These are phyloP conservation scores for Rhyacophila evoluta DNA, from an alignment of 2,888 invertebrate species.

Conservation along the genomic window DNA sequence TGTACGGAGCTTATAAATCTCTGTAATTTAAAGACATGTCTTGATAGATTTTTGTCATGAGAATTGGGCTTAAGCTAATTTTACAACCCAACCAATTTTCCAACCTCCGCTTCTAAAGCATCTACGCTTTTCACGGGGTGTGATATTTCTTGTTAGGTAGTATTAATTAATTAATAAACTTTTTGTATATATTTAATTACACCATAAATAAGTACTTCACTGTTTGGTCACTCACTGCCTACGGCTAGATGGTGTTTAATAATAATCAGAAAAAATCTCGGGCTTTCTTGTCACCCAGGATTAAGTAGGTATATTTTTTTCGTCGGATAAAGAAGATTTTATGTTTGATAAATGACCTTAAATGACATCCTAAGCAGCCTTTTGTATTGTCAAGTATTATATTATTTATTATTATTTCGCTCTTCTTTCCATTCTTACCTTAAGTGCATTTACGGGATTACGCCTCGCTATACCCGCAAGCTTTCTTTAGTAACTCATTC, in stretches of 20 bases:
- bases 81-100: no score
- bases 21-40: no score
- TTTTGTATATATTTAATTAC: no score
- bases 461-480: background rate
- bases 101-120: no score
- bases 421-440: slow-evolving; percentile 1
- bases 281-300: background rate
- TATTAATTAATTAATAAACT: no score
- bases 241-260: slow-evolving; percentile 2
- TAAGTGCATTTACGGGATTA: slow-evolving; percentile 12
- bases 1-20: no score
- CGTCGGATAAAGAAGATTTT: slow-evolving; percentile 22
- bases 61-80: no score
- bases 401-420: slow-evolving; percentile 22
- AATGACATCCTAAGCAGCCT: slow-evolving; percentile 15
- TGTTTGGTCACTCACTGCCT: slow-evolving; percentile 5
- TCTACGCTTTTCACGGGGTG: no score
- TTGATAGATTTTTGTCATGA: no score
- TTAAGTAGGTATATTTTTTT: slow-evolving; percentile 17
- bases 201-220: background rate
- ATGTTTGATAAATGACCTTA: slow-evolving; percentile 24
- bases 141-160: no score
- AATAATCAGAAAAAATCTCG: slow-evolving; percentile 11
- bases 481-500: background rate
- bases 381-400: slow-evolving; percentile 22